Percentiles rank a stretch among this genome's conserved stretches.
phyloP scores from a whole-genome alignment of 2,888 invertebrate species.

The Tinea pellionella region DNA sequence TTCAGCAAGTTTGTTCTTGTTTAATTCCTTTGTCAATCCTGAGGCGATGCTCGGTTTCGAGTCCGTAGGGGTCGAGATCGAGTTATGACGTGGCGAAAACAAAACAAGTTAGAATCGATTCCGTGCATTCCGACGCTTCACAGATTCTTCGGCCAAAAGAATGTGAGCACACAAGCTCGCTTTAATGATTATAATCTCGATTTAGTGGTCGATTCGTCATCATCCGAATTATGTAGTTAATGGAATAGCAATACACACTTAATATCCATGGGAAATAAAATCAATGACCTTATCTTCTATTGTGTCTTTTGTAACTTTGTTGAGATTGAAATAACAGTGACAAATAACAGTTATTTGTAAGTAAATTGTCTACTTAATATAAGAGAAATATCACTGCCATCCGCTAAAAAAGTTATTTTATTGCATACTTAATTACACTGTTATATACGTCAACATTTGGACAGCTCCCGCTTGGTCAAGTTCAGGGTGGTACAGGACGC shows the following conservation, averaged over 20 bases:
- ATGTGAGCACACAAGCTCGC: slow-evolving; percentile 50
- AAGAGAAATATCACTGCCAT: background rate
- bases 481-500: slow-evolving; percentile 44
- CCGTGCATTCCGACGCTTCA: slow-evolving; percentile 62
- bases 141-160: slow-evolving; percentile 48
- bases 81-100: slow-evolving; percentile 67
- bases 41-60: background rate
- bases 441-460: slow-evolving; percentile 13
- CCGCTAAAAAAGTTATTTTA: background rate
- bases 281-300: slow-evolving; percentile 1
- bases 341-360: background rate
- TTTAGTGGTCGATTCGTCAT: slow-evolving; percentile 64
- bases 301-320: slow-evolving; percentile 2
- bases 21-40: background rate
- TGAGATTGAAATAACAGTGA: background rate
- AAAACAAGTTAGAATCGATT: slow-evolving; percentile 62
- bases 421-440: background rate
- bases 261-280: slow-evolving; percentile 10
- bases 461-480: slow-evolving; percentile 10
- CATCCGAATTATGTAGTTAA: slow-evolving; percentile 64
- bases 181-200: slow-evolving; percentile 63
- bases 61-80: slow-evolving; percentile 35
- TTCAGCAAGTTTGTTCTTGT: slow-evolving; percentile 7
- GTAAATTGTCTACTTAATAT: background rate
- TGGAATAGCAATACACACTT: slow-evolving; percentile 53